Base-by-base conservation (phyloP, 2,797 vertebrate genomes). In the Pitangus sulphuratus region DNA sequence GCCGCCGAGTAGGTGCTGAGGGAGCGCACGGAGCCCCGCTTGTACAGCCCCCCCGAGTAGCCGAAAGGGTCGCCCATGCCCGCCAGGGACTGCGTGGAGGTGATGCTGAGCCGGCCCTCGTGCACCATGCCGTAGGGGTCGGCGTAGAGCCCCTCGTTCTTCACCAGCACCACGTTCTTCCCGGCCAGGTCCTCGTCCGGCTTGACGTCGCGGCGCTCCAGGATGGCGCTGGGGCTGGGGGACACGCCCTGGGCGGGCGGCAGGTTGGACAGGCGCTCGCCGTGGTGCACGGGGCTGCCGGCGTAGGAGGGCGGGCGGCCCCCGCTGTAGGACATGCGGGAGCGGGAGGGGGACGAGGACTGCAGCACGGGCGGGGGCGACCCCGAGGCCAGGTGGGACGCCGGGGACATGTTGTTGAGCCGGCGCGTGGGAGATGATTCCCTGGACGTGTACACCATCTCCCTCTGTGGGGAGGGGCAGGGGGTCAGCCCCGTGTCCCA, bases 1-100 rank as follows among this genome's bases (percentile, higher is more conserved):
- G 99, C 99, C 0, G 99, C 99, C 1, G 99, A 99, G 93, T 99
- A 99, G 47, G 99, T 99, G 98, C 99, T 99, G 78, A 99, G 99
- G 1, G 99, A 99, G 31, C 99, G 98, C 50, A 99, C 99, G 0
- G 99, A 99, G 22, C 99, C 99, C 4, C 99, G 96, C 81, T 99
- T 99, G 97, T 99, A 99, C 40, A 99, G 98, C 56, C 99, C 99
- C 24, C 99, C 98, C 0, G 99, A 98, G 95, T 99, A 99, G 81
- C 98, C 98, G 9, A 99, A 99, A 8, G 99, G 99, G 95, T 99
- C 99, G 4, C 98, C 99, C 44, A 99, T 97, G 69, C 99, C 96
- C 1, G 99, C 99, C 96, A 99, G 95, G 1, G 99, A 99, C 96
- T 99, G 98, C 3, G 99, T 99, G 71, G 99, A 99, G 48, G 99